These are phyloP conservation scores for Cliona cf. orientalis DNA, from an alignment of 37 sponge, comb jelly and placozoan genomes.

Conservation along the genomic window DNA sequence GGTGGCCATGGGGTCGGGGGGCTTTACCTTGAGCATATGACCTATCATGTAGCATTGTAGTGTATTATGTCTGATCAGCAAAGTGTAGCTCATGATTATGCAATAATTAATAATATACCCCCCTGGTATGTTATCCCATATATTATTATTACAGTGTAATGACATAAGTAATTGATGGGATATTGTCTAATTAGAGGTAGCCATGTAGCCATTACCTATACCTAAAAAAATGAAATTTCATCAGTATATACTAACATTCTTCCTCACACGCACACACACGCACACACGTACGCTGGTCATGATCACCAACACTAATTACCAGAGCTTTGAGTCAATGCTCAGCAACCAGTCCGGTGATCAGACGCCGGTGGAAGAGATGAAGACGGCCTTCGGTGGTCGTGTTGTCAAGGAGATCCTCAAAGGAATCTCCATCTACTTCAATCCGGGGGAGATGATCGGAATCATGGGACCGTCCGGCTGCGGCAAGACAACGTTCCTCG, in stretches of 20 bases:
- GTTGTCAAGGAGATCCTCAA: conserved; percentile 61
- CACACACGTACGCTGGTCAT: not conserved
- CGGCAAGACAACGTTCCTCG: conserved; percentile 87
- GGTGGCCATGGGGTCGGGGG: too few species aligned
- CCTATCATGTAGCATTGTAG: too few species aligned
- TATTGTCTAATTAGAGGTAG: too few species aligned
- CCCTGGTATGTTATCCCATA: too few species aligned
- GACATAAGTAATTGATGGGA: too few species aligned
- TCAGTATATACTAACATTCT: not conserved
- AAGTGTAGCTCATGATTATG: too few species aligned
- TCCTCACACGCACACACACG: conserved; percentile 13
- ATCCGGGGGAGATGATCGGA: conserved; percentile 84
- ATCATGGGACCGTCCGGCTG: conserved; percentile 94
- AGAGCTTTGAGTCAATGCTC: not conserved
- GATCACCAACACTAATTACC: not conserved
- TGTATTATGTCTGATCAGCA: too few species aligned
- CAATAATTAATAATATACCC: too few species aligned
- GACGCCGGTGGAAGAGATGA: not conserved
- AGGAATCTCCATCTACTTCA: conserved; percentile 79
- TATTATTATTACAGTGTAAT: too few species aligned
- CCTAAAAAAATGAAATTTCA: too few species aligned
- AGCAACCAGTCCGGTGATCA: not conserved
- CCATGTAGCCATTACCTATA: too few species aligned
- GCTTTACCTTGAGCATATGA: too few species aligned
- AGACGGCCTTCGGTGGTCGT: not conserved